Percentiles rank a stretch among this genome's conserved stretches.
phyloP scores from a whole-genome alignment of 2,888 invertebrate genomes.

The Bhutanitis thaidina region DNA sequence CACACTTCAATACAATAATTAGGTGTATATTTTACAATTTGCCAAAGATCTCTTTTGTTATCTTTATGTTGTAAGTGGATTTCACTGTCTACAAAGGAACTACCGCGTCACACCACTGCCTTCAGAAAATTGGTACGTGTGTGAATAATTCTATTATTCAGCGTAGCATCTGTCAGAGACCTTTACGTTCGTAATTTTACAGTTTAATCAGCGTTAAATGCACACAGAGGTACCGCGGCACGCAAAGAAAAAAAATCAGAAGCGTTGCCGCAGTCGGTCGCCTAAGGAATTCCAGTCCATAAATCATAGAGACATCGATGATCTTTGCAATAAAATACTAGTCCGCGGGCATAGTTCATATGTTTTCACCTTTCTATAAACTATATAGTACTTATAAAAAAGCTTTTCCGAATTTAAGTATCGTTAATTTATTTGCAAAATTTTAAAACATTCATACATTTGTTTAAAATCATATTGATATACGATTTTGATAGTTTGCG shows the following conservation, averaged over 20 bases:
- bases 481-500: too few species aligned
- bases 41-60: slow-evolving; percentile 71
- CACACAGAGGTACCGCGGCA: slow-evolving; percentile 62
- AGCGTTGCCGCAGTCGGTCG: slow-evolving; percentile 46
- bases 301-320: slow-evolving; percentile 65
- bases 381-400: neutral
- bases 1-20: slow-evolving; percentile 73
- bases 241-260: slow-evolving; percentile 48
- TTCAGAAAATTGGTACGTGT: slow-evolving; percentile 48
- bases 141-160: slow-evolving; percentile 75
- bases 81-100: slow-evolving; percentile 56
- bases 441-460: too few species aligned
- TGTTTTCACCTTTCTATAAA: slow-evolving; percentile 1
- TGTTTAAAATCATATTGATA: too few species aligned
- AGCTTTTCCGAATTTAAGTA: neutral
- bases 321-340: slow-evolving; percentile 41
- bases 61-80: slow-evolving; percentile 74
- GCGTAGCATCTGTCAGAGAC: slow-evolving; percentile 76
- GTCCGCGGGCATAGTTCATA: neutral
- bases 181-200: slow-evolving; percentile 75
- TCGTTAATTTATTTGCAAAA: too few species aligned
- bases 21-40: slow-evolving; percentile 78
- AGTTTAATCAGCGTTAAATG: slow-evolving; percentile 81
- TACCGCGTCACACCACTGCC: slow-evolving; percentile 67
- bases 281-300: slow-evolving; percentile 56